A percentile compares a stretch with the other conserved stretches of the same genome.
phyloP scores from a whole-genome alignment of 1,140 invertebrate species.

The Hypsibius dujardini region DNA sequence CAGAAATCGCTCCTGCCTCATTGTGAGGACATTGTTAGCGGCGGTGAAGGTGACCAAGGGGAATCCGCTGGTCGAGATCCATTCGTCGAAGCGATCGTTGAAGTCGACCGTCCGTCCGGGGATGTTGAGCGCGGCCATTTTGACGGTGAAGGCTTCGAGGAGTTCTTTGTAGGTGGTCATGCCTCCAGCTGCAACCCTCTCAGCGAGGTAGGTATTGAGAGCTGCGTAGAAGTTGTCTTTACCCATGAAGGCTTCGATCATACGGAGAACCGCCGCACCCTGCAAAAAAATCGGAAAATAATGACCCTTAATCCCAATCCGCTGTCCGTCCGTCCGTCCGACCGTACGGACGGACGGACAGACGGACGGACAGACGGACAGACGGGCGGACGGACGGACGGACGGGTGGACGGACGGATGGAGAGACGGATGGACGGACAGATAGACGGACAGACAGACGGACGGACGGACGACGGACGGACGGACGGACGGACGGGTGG shows the following conservation, averaged over 20 bases:
- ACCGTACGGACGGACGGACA: too few species aligned
- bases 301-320: not conserved
- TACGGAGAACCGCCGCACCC: not conserved
- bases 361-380: too few species aligned
- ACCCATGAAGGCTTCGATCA: conserved; percentile 12
- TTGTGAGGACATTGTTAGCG: not conserved
- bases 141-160: not conserved
- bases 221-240: not conserved
- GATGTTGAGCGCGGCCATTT: not conserved
- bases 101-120: too few species aligned
- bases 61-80: conserved; percentile 12
- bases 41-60: not conserved
- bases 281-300: not conserved
- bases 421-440: too few species aligned
- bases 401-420: too few species aligned
- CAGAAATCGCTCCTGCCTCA: conserved; percentile 8
- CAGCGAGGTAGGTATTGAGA: not conserved
- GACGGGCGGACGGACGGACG: too few species aligned
- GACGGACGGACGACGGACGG: too few species aligned
- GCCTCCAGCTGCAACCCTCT: not conserved
- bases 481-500: too few species aligned
- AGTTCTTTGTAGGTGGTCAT: not conserved
- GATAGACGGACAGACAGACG: too few species aligned
- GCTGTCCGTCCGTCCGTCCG: too few species aligned
- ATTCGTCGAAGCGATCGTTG: conserved; percentile 12